Base-by-base conservation (phyloP, 37 sponge, comb jelly and placozoan species). In the Crambe crambe region DNA sequence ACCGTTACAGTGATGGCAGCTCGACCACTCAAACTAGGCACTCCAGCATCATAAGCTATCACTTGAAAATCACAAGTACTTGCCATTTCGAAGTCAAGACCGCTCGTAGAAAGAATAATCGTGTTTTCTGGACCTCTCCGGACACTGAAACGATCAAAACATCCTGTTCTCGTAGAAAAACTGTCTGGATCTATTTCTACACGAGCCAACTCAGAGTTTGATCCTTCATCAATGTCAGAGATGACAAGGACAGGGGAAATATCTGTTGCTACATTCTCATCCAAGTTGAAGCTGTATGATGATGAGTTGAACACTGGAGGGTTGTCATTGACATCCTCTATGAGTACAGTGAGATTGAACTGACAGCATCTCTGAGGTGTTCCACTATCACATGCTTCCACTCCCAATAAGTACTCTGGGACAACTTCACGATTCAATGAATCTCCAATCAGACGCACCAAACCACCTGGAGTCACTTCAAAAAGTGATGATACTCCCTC, bases 191-290 rank as follows among this genome's bases (percentile, higher is more conserved):
- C 68, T 26, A 87, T 79, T 26, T 44, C 35, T 21, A 89, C 57
- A 9, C 25, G n/a, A 10, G 40, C 61, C 2, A 93, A 23, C 0
- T 76, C 47, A 20, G 69, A 81, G 42, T 90, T 85, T 4, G 58
- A 56, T 1, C 94, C 91, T 29, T 47, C 64, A 38, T 94, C 94
- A 23, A 10, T 35, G 58, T 93, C 93, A 78, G 74, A 68, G 1
- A 74, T 79, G 56, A 21, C 15, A 37, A 91, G 76, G n/a, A 60
- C 27, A 0, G 65, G 54, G 40, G 68, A 26, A n/a, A 79, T 23
- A 30, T 72, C 39, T 27, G 66, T 47, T 1, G 60, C 64, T 18
- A 26, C 20, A 35, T 86, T 79, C 51, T 86, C 92, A 34, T 41
- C n/a, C 0, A 91, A 73, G 0, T 67, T 15, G 32, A 79, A 12